Conservation (phyloP, 2,113 vertebrate genomes). For the Choloepus hoffmanni region DNA sequence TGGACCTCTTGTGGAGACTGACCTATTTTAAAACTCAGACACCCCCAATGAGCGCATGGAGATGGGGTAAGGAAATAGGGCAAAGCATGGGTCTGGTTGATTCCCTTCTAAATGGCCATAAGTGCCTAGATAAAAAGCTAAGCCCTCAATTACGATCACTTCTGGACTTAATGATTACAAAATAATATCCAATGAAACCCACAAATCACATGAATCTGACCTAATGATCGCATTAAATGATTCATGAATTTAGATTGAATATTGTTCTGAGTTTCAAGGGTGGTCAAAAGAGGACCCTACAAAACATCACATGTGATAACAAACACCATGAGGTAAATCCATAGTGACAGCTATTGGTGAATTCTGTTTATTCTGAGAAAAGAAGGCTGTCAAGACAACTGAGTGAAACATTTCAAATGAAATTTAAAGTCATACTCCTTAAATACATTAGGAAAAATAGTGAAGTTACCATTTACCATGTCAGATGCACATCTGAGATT, state of each 20-base stretch:
- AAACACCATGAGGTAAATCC: neutral
- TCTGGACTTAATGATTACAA: conserved; percentile 28
- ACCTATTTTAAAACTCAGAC: neutral
- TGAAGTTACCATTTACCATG: conserved; percentile 31
- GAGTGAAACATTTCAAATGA: conserved; percentile 55
- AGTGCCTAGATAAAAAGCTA: neutral
- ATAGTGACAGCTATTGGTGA: neutral
- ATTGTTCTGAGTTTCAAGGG: neutral
- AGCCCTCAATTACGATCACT: neutral
- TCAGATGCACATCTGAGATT: conserved; percentile 52
- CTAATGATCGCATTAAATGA: neutral
- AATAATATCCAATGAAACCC: neutral
- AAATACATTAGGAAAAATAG: conserved; percentile 47
- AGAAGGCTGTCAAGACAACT: conserved; percentile 60
- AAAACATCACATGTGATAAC: neutral
- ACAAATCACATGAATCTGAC: neutral
- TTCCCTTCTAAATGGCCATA: conserved; percentile 30
- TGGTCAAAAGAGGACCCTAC: neutral
- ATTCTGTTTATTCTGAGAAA: conserved; percentile 61
- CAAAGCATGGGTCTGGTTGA: neutral
- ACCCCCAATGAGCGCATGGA: neutral
- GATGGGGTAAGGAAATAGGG: neutral
- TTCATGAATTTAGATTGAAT: neutral
- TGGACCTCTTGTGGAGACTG: neutral
- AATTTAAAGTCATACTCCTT: conserved; percentile 47